Evolutionary conservation across 1,140 invertebrate genomes (phyloP), one percentile per base, ranked within the genome.

Genomic region (Pseudachorutes palmiensis): DNA sequence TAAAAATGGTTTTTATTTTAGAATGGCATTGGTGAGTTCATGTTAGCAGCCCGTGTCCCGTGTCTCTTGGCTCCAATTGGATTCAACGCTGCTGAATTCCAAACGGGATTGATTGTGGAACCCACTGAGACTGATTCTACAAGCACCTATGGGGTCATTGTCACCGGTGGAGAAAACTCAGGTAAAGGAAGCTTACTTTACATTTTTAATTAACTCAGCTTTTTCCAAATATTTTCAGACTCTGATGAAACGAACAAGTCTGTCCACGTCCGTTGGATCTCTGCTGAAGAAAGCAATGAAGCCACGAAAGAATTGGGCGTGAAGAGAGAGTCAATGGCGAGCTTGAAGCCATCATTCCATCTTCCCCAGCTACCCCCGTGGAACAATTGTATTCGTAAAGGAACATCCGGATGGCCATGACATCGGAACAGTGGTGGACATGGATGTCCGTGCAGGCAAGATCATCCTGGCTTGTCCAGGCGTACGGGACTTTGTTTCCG

Each of bases 361-460:
- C 49, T 66, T 64, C 22, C 26, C 70, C n/a, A n/a, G n/a, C 0
- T 72, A 65, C 32, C 58, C 64, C 28, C 32, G 66, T 2, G 64
- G 66, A 22, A 66, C 71, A 26, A 70, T 68, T 64, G 26, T 72
- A n/a, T 72, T 72, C 31, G 36, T 66, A 0, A 67, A 61, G 19
- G 49, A 55, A 1, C 51, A 58, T 51, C 61, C 62, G 19, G 28
- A 26, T n/a, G n/a, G n/a, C 1, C 16, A 30, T n/a, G 22, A 51
- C n/a, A 64, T 66, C 28, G 71, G 62, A n/a, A 45, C 62, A 51
- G 66, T 72, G 0, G 41, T 64, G 33, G 69, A 70, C 45, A 45
- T 72, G 30, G 66, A 72, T 45, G 30, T 72, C 0, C 22, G n/a
- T 2, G 2, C 31, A 9, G 71, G 68, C 19, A 70, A 70, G 62